Evolutionary conservation across 2,113 vertebrate genomes (phyloP), one percentile per base, ranked within the genome.

Genomic region (Cervus canadensis): DNA sequence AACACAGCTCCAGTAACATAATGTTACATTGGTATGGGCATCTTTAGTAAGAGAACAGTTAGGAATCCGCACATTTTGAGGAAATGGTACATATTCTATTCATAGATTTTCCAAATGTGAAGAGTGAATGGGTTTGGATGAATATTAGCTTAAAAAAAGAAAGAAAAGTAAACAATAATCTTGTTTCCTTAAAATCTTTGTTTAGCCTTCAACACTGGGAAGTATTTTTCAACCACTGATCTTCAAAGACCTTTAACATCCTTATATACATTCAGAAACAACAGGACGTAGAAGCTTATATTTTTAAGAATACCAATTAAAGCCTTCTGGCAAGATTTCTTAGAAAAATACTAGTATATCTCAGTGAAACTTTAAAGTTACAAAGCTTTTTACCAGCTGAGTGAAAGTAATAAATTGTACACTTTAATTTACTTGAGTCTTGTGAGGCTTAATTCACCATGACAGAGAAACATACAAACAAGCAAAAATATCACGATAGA

Each of bases 281-380:
- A 85, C 45, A 86, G 64, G 81, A 33, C 2, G 57, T 62, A 15
- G 59, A 57, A 21, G 45, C 4, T 21, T 91, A 67, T 92, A 45
- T 81, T 97, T 96, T 94, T 64, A 25, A 90, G 64, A 87, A 43
- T 5, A 92, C 19, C 40, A 87, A 52, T 52, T 79, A 74, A 94
- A 83, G 26, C 33, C 16, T 2, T 62, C 71, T 71, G 33, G 13
- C 36, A 95, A 83, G 21, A 89, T 54, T 40, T 67, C 95, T 43
- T 76, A 4, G 48, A 54, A 97, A 97, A 92, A 90, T 90, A 62
- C 11, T 54, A 76, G 48, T 67, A n/a, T 82, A 87, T 30, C 16
- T 15, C 30, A 84, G 14, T 83, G 71, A 88, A 90, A 93, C 50
- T 89, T 40, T 85, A 52, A 48, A 52, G 33, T 78, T 87, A 96